Evolutionary conservation across 1,140 invertebrate species (phyloP).

Genomic region (Trinorchestia longiramus): DNA sequence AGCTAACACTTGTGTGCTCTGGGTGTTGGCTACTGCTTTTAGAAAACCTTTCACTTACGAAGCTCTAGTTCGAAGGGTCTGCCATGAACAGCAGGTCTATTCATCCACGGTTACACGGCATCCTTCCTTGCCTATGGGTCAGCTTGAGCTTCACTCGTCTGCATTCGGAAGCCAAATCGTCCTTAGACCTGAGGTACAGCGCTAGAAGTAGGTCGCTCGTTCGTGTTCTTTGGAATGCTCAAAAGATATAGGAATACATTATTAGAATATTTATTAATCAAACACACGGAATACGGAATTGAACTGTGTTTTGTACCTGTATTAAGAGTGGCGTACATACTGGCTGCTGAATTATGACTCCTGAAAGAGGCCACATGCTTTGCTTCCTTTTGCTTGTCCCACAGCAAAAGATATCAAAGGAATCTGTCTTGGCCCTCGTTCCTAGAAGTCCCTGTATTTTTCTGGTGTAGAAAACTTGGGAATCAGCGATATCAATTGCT

Average conservation of each 20-base stretch:
- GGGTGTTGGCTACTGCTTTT: neutral
- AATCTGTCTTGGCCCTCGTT: no score
- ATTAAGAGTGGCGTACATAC: no score
- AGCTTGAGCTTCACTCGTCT: neutral
- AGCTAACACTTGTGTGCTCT: neutral
- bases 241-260: neutral
- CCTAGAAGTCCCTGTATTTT: no score
- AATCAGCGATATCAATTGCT: no score
- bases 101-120: neutral
- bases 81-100: neutral
- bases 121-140: neutral
- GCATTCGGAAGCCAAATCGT: neutral
- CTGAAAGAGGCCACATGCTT: no score
- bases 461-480: no score
- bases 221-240: neutral
- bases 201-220: neutral
- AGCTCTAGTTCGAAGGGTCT: neutral
- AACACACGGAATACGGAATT: no score
- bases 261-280: no score
- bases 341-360: no score
- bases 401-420: no score
- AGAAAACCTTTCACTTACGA: neutral
- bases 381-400: no score
- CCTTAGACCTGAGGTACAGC: neutral
- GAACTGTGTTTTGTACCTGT: no score